Base-by-base conservation (phyloP, 53 echinoderm and acorn worm species). In the Apostichopus leukothele region DNA sequence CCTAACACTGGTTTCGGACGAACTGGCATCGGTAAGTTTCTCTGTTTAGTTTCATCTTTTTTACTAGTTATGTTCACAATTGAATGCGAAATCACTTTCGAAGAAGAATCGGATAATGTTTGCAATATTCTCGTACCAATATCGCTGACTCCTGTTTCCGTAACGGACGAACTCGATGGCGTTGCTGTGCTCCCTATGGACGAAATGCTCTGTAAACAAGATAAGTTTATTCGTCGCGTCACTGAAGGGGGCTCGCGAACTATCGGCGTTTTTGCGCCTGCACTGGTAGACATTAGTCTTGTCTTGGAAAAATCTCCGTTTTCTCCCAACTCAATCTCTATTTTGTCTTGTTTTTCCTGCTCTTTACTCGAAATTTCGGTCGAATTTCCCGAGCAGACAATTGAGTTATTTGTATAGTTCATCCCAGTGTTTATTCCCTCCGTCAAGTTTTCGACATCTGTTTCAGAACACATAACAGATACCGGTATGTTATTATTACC, bases 1-100 rank as follows among this genome's bases (percentile, higher is more conserved):
- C 85, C 85, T 67, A 85, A 50, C 66, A 85, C 50, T 3, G 85
- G 85, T 2, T 50, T 27, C 68, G 85, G 85, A 3, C 85, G 27
- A 12, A 85, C 66, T 16, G 85, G 85, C 27, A 67, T 66, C 27
- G 57, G 67, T 26, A 39, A 52, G 9, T 39, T 85, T 21, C 12
- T 9, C 50, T 67, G 66, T 60, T 50, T 85, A 14, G 4, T n/a
- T 14, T 6, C 6, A 6, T n/a, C 71, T 5, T 71, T 9, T 50
- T 66, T 67, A 3, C 66, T 85, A 60, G 85, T 85, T 23, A 85
- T 85, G 50, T 85, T 85, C 85, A 67, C 85, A 67, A 85, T 85
- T 14, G 85, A 85, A 85, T 85, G 85, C 10, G 85, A 67, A 68
- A 85, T 85, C 50, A 85, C 85, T 50, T 60, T 85, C 1, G 67